These are phyloP conservation scores for Acrocephalus arundinaceus DNA, from an alignment of 2,113 vertebrate species.

Conservation along the genomic window DNA sequence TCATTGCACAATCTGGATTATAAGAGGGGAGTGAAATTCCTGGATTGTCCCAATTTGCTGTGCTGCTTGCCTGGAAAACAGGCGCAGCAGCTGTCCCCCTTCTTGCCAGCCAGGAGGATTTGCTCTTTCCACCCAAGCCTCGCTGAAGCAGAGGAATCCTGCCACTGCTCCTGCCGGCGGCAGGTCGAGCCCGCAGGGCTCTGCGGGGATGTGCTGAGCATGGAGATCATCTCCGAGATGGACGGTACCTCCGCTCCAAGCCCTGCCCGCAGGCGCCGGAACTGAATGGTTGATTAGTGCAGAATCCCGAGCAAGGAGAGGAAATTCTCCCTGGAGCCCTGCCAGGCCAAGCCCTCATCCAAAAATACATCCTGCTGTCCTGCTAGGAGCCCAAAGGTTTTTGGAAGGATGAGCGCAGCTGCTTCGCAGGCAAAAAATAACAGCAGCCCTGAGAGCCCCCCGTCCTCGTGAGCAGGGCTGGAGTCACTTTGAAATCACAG, in stretches of 20 bases:
- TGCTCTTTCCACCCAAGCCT: background rate
- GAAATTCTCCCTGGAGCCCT: slow-evolving; percentile 63
- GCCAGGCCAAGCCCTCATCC: slow-evolving; percentile 53
- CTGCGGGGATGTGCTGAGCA: slow-evolving; percentile 4
- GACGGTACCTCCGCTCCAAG: slow-evolving; percentile 19
- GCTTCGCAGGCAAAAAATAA: slow-evolving; percentile 11
- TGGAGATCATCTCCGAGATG: background rate
- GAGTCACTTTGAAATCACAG: slow-evolving; percentile 52
- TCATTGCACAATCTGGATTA: background rate
- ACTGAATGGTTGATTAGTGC: slow-evolving; percentile 11
- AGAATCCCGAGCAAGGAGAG: slow-evolving; percentile 37
- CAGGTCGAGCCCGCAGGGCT: background rate
- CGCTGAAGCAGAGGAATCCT: background rate
- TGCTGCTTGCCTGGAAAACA: background rate
- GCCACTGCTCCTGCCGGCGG: background rate
- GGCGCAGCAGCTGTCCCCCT: background rate
- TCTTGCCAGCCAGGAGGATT: background rate
- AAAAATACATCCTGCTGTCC: slow-evolving; percentile 44
- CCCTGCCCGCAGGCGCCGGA: slow-evolving; percentile 1
- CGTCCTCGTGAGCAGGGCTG: background rate
- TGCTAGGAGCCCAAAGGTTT: slow-evolving; percentile 22
- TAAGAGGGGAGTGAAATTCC: background rate
- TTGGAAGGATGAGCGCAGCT: background rate
- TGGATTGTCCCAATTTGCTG: background rate
- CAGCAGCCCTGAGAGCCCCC: slow-evolving; percentile 15